Evolutionary conservation across 2,113 vertebrate species (phyloP).

Genomic region (Megalops atlanticus): DNA sequence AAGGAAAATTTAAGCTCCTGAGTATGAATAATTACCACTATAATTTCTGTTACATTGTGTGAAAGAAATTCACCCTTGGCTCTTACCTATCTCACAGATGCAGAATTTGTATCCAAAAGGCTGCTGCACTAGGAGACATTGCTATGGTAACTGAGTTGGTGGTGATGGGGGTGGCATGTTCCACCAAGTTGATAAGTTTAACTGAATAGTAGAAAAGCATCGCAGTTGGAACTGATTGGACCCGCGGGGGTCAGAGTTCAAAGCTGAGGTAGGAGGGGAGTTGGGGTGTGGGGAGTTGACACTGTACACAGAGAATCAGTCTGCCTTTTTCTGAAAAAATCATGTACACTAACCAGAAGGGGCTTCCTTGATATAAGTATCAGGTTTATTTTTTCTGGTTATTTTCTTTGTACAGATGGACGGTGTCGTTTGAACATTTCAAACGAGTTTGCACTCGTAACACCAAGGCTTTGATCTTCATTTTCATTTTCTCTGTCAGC

Average conservation of each 20-base stretch:
- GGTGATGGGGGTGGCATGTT: conserved; percentile 45
- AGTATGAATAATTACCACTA: conserved; percentile 11
- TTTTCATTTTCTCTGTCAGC: neutral
- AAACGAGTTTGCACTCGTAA: neutral
- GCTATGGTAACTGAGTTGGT: conserved; percentile 49
- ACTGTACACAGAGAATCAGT: conserved; percentile 25
- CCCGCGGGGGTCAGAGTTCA: conserved; percentile 42
- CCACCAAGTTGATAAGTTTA: conserved; percentile 46
- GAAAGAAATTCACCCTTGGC: conserved; percentile 52
- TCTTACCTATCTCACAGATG: conserved; percentile 52
- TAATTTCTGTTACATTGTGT: conserved; percentile 42
- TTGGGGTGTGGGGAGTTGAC: neutral
- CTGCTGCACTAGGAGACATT: conserved; percentile 49
- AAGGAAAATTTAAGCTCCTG: too few species aligned
- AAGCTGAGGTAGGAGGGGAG: conserved; percentile 14
- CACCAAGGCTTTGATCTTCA: neutral
- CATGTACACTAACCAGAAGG: too few species aligned
- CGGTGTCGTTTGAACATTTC: neutral
- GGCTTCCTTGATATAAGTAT: too few species aligned
- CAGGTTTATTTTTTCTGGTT: too few species aligned
- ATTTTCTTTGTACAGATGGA: too few species aligned
- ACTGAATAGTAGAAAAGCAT: conserved; percentile 21
- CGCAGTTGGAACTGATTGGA: conserved; percentile 48
- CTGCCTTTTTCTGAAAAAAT: neutral
- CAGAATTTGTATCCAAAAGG: conserved; percentile 51